phyloP scores from a whole-genome alignment of 64 coral and sea anemone genomes.

The Montipora cactus region DNA sequence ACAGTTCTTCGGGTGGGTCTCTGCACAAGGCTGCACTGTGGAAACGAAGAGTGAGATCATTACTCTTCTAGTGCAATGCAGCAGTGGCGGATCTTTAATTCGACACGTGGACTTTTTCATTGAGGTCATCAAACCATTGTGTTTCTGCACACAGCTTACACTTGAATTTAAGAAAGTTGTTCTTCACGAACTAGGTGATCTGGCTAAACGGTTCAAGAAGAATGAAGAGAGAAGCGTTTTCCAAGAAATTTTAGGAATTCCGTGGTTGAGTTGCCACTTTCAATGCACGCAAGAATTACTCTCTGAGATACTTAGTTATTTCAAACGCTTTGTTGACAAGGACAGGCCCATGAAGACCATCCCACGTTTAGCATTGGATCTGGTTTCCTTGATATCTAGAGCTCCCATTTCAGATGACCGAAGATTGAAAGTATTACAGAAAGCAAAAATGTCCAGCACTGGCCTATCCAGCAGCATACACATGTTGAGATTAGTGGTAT shows the following conservation, averaged over 20 bases:
- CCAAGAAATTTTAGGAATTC: background rate
- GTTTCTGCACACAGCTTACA: background rate
- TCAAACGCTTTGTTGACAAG: background rate
- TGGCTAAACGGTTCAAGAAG: background rate
- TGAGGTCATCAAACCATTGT: background rate
- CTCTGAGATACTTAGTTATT: background rate
- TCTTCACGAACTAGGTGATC: background rate
- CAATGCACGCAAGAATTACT: background rate
- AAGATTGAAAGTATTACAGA: background rate
- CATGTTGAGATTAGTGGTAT: background rate
- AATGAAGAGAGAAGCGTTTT: background rate
- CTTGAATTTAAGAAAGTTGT: background rate
- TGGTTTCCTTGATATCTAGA: background rate
- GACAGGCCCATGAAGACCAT: background rate
- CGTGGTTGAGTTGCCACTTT: background rate
- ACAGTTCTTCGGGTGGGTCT: background rate
- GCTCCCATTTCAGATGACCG: background rate
- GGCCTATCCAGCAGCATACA: background rate
- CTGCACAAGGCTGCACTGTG: background rate
- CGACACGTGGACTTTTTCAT: background rate
- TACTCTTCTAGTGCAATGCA: background rate
- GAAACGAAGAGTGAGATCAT: background rate
- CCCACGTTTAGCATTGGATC: rapidly evolving
- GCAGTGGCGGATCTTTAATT: background rate
- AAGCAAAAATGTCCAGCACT: background rate